Evolutionary conservation across 2,888 invertebrate species (phyloP).

Genomic region (Cepaea hortensis): DNA sequence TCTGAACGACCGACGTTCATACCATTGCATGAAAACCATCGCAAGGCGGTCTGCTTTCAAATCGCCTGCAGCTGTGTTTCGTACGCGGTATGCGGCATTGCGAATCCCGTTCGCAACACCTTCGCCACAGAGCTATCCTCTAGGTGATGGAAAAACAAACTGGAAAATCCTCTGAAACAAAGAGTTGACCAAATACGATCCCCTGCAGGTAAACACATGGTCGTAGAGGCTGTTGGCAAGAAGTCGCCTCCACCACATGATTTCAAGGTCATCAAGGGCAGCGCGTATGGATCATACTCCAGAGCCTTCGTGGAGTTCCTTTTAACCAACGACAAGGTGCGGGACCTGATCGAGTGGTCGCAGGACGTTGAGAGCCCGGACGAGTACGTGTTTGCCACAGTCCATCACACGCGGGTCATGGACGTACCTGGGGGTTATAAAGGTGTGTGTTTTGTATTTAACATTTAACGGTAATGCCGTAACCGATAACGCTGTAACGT

Average conservation of each 20-base stretch:
- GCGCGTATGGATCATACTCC: slow-evolving; percentile 74
- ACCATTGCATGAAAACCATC: too few species aligned
- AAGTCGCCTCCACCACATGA: slow-evolving; percentile 39
- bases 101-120: too few species aligned
- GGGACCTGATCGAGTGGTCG: slow-evolving; percentile 71
- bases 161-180: not conserved
- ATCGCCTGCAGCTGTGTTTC: too few species aligned
- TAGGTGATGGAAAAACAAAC: not conserved
- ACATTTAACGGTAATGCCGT: too few species aligned
- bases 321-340: slow-evolving; percentile 60
- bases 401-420: slow-evolving; percentile 71
- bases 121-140: too few species aligned
- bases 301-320: slow-evolving; percentile 72
- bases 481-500: too few species aligned
- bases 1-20: too few species aligned
- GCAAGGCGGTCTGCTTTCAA: too few species aligned
- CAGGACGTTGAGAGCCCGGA: slow-evolving; percentile 72
- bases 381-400: slow-evolving; percentile 74
- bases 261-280: slow-evolving; percentile 69
- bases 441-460: slow-evolving; percentile 58
- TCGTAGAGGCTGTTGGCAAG: slow-evolving; percentile 20
- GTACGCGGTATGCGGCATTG: too few species aligned
- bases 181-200: not conserved
- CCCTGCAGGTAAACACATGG: slow-evolving; percentile 19
- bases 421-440: slow-evolving; percentile 70